Percentiles rank a stretch among this genome's conserved stretches.
phyloP scores from a whole-genome alignment of 2,113 vertebrate genomes.

The Pteruthius melanotis region DNA sequence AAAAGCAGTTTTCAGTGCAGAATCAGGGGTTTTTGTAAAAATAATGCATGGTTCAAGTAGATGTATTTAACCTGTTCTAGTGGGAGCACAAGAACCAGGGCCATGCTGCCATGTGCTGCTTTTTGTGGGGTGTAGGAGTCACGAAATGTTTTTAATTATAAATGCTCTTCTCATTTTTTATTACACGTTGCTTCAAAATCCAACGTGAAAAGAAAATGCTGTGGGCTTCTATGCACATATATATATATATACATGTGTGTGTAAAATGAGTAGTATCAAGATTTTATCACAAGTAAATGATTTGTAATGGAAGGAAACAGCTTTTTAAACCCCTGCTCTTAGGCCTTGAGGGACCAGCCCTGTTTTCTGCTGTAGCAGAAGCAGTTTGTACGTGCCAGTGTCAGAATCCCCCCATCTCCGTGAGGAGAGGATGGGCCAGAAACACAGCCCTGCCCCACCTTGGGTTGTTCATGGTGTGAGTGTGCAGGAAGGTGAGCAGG shows the following conservation, averaged over 20 bases:
- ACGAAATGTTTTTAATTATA: neutral
- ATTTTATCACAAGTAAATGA: neutral
- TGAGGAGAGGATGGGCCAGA: neutral
- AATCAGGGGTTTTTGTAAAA: neutral
- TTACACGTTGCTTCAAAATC: neutral
- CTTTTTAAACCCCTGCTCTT: neutral
- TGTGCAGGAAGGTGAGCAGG: neutral
- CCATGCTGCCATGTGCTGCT: neutral
- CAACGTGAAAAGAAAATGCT: neutral
- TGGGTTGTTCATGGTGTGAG: too few species aligned
- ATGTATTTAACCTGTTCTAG: neutral
- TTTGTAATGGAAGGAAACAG: neutral
- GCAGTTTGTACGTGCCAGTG: neutral
- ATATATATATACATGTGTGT: neutral
- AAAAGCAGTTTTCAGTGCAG: neutral
- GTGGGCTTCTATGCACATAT: neutral
- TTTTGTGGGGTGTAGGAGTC: neutral
- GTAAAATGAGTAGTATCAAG: neutral
- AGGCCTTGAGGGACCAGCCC: neutral
- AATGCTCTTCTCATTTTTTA: neutral
- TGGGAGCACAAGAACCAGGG: neutral
- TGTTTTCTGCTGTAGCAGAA: neutral
- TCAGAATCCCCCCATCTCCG: neutral
- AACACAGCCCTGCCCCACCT: neutral
- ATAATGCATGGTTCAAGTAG: neutral